These are phyloP conservation scores for Ethmia dodecea DNA, from an alignment of 2,888 invertebrate genomes.

Conservation along the genomic window DNA sequence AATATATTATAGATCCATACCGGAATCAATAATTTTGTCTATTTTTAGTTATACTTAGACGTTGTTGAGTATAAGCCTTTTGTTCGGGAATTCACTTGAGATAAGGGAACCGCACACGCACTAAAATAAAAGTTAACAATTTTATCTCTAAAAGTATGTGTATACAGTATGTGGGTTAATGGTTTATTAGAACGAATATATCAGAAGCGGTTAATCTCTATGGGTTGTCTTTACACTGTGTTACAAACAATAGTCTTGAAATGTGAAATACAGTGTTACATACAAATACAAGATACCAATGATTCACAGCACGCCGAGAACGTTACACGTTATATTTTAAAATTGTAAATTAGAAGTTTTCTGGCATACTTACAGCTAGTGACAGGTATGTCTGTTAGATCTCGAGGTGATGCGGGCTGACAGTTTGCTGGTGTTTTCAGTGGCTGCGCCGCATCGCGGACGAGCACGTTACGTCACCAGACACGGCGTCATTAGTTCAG, in stretches of 20 bases:
- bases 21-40: no score
- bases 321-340: slow-evolving; percentile 12
- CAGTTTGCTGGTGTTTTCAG: no score
- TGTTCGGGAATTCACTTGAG: no score
- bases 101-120: slow-evolving; percentile 41
- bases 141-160: slow-evolving; percentile 47
- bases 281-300: no score
- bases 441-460: not conserved
- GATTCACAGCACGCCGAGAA: not conserved
- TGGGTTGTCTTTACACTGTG: not conserved
- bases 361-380: slow-evolving; percentile 28
- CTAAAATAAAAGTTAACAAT: slow-evolving; percentile 50
- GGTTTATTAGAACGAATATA: slow-evolving; percentile 59
- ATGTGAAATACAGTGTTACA: no score
- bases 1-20: no score
- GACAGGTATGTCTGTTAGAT: slow-evolving; percentile 31
- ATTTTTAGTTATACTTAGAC: no score
- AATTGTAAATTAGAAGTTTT: slow-evolving; percentile 17
- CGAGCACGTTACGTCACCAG: slow-evolving; percentile 44
- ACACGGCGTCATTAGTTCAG: slow-evolving; percentile 47
- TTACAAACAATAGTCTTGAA: not conserved
- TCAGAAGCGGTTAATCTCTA: not conserved
- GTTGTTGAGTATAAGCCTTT: no score
- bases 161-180: slow-evolving; percentile 56
- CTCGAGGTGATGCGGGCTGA: slow-evolving; percentile 25